Percentiles rank a stretch among this genome's conserved stretches.
These are phyloP conservation scores for Ctenochaetus hawaiiensis DNA, from an alignment of 2,797 vertebrate genomes.

Conservation along the genomic window DNA sequence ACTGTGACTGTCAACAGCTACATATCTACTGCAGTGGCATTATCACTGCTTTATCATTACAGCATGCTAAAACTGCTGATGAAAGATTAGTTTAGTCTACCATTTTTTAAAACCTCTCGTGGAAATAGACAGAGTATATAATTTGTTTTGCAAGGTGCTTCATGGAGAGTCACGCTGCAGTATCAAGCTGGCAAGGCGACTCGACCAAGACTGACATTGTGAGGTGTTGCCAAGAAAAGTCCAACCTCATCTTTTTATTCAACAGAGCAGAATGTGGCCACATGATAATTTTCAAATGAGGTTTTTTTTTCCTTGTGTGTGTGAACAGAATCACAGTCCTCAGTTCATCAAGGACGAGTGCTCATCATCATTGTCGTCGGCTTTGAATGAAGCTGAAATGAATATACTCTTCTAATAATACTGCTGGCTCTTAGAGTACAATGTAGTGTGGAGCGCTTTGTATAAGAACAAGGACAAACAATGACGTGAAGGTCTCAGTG, in stretches of 20 bases:
- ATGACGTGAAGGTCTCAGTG: background rate
- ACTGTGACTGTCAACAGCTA: too few relatives aligned
- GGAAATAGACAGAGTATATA: too few relatives aligned
- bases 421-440: background rate
- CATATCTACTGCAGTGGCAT: too few relatives aligned
- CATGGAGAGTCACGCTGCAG: too few relatives aligned
- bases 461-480: background rate
- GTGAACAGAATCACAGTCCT: background rate
- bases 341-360: constrained; percentile 9
- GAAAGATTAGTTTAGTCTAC: too few relatives aligned
- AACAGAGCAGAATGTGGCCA: background rate
- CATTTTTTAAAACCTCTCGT: too few relatives aligned
- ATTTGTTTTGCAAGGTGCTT: too few relatives aligned
- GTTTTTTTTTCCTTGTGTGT: background rate
- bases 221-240: too few relatives aligned
- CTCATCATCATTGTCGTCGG: constrained; percentile 8
- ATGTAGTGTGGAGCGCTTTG: background rate
- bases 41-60: too few relatives aligned
- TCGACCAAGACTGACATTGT: too few relatives aligned
- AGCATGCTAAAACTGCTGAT: too few relatives aligned
- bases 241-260: background rate
- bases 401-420: background rate
- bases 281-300: background rate
- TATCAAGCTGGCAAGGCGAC: too few relatives aligned
- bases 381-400: constrained; percentile 27